Base-by-base conservation (phyloP, 1,140 invertebrate species). In the Saccostrea glomerata region DNA sequence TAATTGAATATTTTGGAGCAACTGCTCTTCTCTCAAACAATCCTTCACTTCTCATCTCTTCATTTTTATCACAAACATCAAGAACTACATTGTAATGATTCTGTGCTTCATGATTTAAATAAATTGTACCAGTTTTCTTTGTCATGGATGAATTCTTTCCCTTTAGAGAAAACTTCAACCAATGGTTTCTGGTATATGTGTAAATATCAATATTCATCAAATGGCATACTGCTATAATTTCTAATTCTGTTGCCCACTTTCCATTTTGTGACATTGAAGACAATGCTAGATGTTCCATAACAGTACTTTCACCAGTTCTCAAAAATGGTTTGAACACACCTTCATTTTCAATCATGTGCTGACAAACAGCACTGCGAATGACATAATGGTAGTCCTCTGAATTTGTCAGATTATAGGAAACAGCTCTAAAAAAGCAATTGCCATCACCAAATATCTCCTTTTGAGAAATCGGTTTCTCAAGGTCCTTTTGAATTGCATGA, bases 341-440 rank as follows among this genome's bases (percentile, higher is more conserved):
- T n/a, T 15, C 17, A 58, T 85, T 17, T 56, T 56, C n/a, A 9
- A 58, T 0, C 17, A 60, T 3, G 58, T 85, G 84, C 17, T 58
- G 0, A 56, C 55, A 85, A 58, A 85, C 84, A 0, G 25, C 25
- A 25, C 9, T 17, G 15, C 84, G 54, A 3, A 85, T 60, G 9
- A 17, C 11, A 9, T 58, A 11, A 40, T 85, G 56, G 58, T 60
- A 23, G 20, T 60, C 30, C 25, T 85, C 84, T 23, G 25, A 58
- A 25, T 85, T 60, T 58, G 54, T 58, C 13, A 85, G 4, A 60
- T n/a, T 9, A 23, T 23, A 85, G 11, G 84, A 85, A 15, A 85
- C 23, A 20, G 84, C 84, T 25, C 84, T 47, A 17, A 85, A 85
- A 85, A 85, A 85, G 20, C 84, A 85, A 60, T 85, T 85, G 9